Evolutionary conservation across 2,113 vertebrate species (phyloP), one percentile per base, ranked within the genome.

Genomic region (Xenus cinereus): DNA sequence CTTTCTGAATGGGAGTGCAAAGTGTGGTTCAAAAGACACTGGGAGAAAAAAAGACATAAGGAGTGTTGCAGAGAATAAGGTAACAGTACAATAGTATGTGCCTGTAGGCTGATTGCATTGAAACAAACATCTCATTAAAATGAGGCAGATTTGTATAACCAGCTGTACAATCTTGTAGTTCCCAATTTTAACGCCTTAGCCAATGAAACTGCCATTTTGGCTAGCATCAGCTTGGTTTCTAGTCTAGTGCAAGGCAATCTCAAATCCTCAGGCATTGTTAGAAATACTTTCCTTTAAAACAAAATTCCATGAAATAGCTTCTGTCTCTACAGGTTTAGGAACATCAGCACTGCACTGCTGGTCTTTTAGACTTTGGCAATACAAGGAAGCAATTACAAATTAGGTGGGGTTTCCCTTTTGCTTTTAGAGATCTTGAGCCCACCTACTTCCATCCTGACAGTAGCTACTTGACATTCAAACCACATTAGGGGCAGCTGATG

Each of bases 371-470:
- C 19, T 96, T 91, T 73, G 57, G 50, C 53, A 94, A 79, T 89
- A 82, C 53, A 94, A 84, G 39, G 74, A 92, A 94, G 67, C 77
- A 87, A 89, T 96, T 89, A 69, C 15, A 91, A 82, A 64, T 87
- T 62, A 93, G 87, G 84, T 90, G 87, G 67, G 20, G 82, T 89
- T 97, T 96, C 81, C 87, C 84, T 94, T 96, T 84, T 60, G 17
- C 48, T 87, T 85, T 84, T 64, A 72, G 60, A 79, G 69, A 75
- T 68, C 81, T 84, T 50, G 75, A 90, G 86, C 75, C 88, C 68
- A 82, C 66, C 69, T 96, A 95, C 71, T 95, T 96, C 93, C 82
- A 95, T 79, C 78, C 93, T 85, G 71, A 89, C 48, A 72, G 48
- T 77, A 87, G 28, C 50, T 73, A 68, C 87, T 87, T 97, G 78